These are phyloP conservation scores for Brachionus rotundiformis DNA, from an alignment of 1,140 invertebrate species.

Conservation along the genomic window DNA sequence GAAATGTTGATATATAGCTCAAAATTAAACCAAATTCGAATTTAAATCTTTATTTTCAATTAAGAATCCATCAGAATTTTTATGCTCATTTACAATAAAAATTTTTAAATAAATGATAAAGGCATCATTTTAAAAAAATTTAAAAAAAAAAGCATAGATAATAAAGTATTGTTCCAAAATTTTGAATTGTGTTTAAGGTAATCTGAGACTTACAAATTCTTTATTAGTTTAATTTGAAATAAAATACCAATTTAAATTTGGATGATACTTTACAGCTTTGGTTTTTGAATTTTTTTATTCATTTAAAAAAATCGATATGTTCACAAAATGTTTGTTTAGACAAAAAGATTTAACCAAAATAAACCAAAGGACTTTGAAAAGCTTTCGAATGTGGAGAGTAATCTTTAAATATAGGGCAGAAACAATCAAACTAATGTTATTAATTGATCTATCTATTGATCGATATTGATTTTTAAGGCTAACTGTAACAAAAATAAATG, in stretches of 20 bases:
- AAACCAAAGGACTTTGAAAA: constrained; percentile 19
- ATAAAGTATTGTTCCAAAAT: too few species aligned
- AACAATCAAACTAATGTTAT: constrained; percentile 11
- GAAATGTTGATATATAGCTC: neutral
- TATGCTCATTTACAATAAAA: too few species aligned
- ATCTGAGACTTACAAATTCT: neutral
- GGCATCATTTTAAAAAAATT: too few species aligned
- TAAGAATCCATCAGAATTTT: neutral
- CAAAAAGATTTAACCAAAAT: constrained; percentile 13
- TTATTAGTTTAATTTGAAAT: neutral
- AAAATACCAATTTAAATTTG: neutral
- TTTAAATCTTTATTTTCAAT: neutral
- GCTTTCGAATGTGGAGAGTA: neutral
- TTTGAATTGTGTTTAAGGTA: neutral
- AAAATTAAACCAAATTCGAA: neutral
- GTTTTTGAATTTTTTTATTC: neutral
- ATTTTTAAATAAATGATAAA: too few species aligned
- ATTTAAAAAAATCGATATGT: neutral
- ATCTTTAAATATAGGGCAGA: neutral
- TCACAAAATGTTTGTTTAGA: constrained; percentile 7
- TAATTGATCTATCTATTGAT: constrained; percentile 13
- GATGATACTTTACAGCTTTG: neutral
- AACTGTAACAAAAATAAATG: constrained; percentile 24
- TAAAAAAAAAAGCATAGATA: neutral
- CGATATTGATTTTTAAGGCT: constrained; percentile 1